Evolutionary conservation across 1,140 invertebrate species (phyloP), one percentile per base, ranked within the genome.

Genomic region (Bombus superbus): DNA sequence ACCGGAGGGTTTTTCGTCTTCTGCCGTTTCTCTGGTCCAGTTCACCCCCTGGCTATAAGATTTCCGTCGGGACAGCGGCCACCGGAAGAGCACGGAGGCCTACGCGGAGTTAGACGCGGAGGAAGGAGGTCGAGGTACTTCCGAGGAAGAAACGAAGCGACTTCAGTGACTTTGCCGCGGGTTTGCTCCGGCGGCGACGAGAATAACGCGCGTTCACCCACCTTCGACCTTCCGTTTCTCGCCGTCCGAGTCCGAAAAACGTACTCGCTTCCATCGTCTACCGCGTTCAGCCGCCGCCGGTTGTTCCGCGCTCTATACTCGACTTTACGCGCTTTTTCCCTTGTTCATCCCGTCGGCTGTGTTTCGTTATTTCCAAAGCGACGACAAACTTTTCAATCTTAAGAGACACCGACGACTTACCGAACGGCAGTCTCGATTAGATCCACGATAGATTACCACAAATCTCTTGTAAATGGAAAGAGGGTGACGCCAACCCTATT

Each of bases 141-240:
- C 9, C 11, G 22, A 66, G 38, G 38, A 66, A 28, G 35, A 57
- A 86, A 79, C 78, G 74, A 68, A 40, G 42, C 71, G 72, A 78
- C 72, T 74, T 57, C 76, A 76, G 83, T 86, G 88, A 90, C 81
- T 81, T 68, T 72, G 81, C 75, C 77, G 83, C 80, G 83, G 83
- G 81, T 90, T 88, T 86, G 80, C 83, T 74, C 86, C 78, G 77
- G n/a, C 76, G 59, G 53, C 81, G 85, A 88, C 42, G 81, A 90
- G 81, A 88, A 80, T 90, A 90, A 86, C 83, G 71, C 57, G 73
- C 81, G 75, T 88, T 83, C 76, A 90, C 59, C 86, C 82, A 88
- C 72, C 80, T 85, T 72, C 77, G 35, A 87, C 75, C 47, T 64
- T 18, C 75, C 68, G 28, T 74, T 62, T 64, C 40, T 68, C 44